Evolutionary conservation across 2,797 vertebrate species (phyloP).

Genomic region (Danio choprae): DNA sequence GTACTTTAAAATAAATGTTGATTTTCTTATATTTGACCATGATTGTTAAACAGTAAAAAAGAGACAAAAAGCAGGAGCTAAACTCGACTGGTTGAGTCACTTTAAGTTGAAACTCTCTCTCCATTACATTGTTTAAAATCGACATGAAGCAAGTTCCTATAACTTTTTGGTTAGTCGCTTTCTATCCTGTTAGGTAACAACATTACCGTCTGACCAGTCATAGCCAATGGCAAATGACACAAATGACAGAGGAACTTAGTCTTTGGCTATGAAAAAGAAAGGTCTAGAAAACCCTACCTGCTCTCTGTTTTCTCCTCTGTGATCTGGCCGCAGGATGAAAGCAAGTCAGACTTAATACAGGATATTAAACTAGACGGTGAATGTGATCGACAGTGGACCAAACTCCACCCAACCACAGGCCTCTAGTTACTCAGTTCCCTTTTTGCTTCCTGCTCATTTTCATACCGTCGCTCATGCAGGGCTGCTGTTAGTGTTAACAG

Average conservation of each 20-base stretch:
- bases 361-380: constrained; percentile 47
- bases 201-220: not conserved
- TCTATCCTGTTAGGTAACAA: not conserved
- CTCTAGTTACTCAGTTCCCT: constrained; percentile 77
- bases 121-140: not conserved
- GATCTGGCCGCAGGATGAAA: constrained; percentile 1
- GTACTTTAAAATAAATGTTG: not conserved
- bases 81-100: not conserved
- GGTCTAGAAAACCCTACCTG: constrained; percentile 41
- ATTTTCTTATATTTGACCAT: constrained; percentile 15
- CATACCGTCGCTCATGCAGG: constrained; percentile 74
- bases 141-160: not conserved
- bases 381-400: constrained; percentile 72
- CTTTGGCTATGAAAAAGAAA: not conserved
- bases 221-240: not conserved
- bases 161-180: not conserved
- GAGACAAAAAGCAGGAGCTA: not conserved
- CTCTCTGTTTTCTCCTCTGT: constrained; percentile 29
- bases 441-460: constrained; percentile 85
- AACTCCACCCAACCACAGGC: constrained; percentile 79
- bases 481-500: constrained; percentile 58
- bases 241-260: constrained; percentile 1
- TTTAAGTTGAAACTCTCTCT: not conserved
- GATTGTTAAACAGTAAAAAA: constrained; percentile 1
- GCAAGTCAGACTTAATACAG: constrained; percentile 20